Conservation (phyloP, 2,888 invertebrate genomes). For the Sphaeridia pumilis region DNA sequence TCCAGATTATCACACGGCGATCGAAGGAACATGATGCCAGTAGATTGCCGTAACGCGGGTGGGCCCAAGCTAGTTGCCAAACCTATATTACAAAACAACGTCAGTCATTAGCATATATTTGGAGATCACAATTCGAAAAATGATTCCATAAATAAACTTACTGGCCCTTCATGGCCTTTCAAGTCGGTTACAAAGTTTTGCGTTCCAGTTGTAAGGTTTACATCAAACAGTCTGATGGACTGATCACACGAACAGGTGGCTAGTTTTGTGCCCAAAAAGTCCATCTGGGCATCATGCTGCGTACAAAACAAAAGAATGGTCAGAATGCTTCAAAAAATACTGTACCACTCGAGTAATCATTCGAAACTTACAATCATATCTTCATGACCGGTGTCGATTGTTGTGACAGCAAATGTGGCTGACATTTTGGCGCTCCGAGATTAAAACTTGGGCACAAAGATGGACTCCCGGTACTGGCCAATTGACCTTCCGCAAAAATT, state of each 20-base stretch:
- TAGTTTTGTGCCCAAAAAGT: slow-evolving; percentile 88
- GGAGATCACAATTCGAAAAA: too few relatives aligned
- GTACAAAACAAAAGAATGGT: neutral
- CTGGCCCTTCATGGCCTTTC: slow-evolving; percentile 60
- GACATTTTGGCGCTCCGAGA: too few relatives aligned
- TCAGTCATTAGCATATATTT: too few relatives aligned
- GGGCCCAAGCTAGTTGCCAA: slow-evolving; percentile 99
- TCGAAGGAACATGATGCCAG: slow-evolving; percentile 98
- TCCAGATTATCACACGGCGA: slow-evolving; percentile 96
- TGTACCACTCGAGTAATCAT: neutral
- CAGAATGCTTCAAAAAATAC: neutral
- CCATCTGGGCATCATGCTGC: slow-evolving; percentile 92
- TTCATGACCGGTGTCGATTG: slow-evolving; percentile 95
- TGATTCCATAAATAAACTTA: too few relatives aligned
- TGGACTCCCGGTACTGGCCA: too few relatives aligned
- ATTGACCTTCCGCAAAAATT: too few relatives aligned
- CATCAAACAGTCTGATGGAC: slow-evolving; percentile 88
- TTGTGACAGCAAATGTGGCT: slow-evolving; percentile 38
- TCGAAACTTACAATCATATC: slow-evolving; percentile 72
- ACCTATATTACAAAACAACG: too few relatives aligned
- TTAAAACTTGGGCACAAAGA: too few relatives aligned
- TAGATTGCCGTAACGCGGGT: slow-evolving; percentile 89
- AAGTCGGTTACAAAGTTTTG: slow-evolving; percentile 83
- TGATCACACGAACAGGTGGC: slow-evolving; percentile 98
- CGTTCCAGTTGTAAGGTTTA: slow-evolving; percentile 69